Evolutionary conservation across 2,113 vertebrate genomes (phyloP), one percentile per base, ranked within the genome.

Genomic region (Eretmochelys imbricata): DNA sequence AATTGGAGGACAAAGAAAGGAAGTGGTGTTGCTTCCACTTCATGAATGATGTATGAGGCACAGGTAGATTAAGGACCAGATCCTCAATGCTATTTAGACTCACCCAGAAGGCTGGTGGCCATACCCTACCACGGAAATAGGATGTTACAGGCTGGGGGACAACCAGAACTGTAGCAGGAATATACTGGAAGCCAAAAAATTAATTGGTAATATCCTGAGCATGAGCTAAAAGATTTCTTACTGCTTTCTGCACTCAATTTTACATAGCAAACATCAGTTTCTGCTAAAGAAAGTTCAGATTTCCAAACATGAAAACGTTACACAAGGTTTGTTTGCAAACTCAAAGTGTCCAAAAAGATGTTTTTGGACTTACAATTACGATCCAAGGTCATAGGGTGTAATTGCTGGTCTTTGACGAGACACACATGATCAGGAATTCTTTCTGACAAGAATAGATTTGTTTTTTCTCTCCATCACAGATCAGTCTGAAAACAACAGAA

Each of bases 311-410:
- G 2, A 35, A 89, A 94, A 87, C 69, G 86, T 93, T 76, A 82
- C 54, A 55, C 17, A 69, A 76, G 0, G 3, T 80, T 82, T 89
- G 27, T 90, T 91, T 94, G 27, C 80, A 95, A 87, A 82, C 38
- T 87, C 42, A 31, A 49, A 88, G 7, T 79, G 93, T 95, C 55
- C 31, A 82, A 95, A 95, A 85, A 27, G 1, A 46, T 62, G 1
- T 3, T 0, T 86, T 96, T 79, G 46, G 29, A 91, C 93, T 87
- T 93, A 25, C 9, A 85, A 80, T 95, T 88, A 94, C 92, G 95
- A 95, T 89, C 22, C 51, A 89, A 59, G 3, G 2, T 89, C 90
- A 65, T 82, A 87, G 93, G 89, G 31, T 94, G 62, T 50, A 94
- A 84, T 82, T 84, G 46, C 38, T 93, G 69, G 8, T 89, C 16